phyloP scores from a whole-genome alignment of 2,888 invertebrate genomes.

The Drosophila suboccidentalis region DNA sequence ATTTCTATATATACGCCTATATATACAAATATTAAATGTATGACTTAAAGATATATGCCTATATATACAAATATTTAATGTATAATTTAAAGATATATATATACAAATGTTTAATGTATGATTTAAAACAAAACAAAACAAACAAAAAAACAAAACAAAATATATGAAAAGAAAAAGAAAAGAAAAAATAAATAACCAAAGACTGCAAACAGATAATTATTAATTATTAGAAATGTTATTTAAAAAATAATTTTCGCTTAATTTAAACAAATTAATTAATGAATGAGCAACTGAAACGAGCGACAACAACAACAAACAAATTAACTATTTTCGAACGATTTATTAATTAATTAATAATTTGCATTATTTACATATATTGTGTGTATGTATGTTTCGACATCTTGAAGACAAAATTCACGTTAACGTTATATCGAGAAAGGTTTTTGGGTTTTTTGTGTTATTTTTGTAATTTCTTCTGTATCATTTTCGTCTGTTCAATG shows the following conservation, averaged over 20 bases:
- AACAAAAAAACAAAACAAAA: constrained; percentile 69
- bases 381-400: constrained; percentile 13
- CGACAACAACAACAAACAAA: constrained; percentile 25
- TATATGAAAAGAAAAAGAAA: constrained; percentile 52
- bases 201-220: constrained; percentile 87
- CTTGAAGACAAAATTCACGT: constrained; percentile 10
- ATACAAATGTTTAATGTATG: constrained; percentile 64
- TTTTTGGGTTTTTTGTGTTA: constrained; percentile 15
- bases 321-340: constrained; percentile 33
- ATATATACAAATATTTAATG: constrained; percentile 46
- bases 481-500: constrained; percentile 12
- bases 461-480: constrained; percentile 13
- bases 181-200: constrained; percentile 86
- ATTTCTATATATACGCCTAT: constrained; percentile 29
- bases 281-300: constrained; percentile 33
- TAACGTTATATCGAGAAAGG: constrained; percentile 5
- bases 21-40: constrained; percentile 57
- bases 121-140: constrained; percentile 69
- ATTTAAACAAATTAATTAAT: constrained; percentile 49
- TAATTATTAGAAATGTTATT: constrained; percentile 86
- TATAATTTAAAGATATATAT: constrained; percentile 40
- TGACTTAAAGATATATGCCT: constrained; percentile 61
- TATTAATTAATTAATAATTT: constrained; percentile 30
- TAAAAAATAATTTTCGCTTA: constrained; percentile 82
- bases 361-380: constrained; percentile 8